These are phyloP conservation scores for Selene dorsalis DNA, from an alignment of 2,797 vertebrate genomes.

Conservation along the genomic window DNA sequence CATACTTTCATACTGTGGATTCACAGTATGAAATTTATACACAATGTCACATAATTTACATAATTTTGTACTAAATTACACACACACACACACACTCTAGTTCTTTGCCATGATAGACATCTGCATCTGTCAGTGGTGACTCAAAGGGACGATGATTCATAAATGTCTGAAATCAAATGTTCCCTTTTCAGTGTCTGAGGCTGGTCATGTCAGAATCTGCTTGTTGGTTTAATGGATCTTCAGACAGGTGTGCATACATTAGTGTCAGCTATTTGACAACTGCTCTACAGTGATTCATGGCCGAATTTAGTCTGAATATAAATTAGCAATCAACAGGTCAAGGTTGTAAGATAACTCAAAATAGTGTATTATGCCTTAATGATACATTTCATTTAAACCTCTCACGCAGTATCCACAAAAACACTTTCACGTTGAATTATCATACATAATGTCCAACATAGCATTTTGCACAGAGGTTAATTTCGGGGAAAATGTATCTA, in stretches of 20 bases:
- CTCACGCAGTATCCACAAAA: not conserved
- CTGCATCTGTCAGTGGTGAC: constrained; percentile 20
- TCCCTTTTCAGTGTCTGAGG: not conserved
- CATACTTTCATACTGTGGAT: no score
- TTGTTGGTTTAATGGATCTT: not conserved
- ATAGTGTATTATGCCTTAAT: not conserved
- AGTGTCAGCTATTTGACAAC: constrained; percentile 22
- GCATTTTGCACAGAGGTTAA: not conserved
- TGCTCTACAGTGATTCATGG: constrained; percentile 7
- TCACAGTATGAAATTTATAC: not conserved
- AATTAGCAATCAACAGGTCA: not conserved
- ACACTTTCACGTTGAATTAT: not conserved
- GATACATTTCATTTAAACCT: not conserved
- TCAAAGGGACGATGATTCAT: constrained; percentile 16
- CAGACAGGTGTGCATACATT: constrained; percentile 26
- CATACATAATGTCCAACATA: not conserved
- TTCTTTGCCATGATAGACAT: not conserved
- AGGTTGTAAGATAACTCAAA: not conserved
- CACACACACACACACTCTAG: not conserved
- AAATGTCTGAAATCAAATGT: constrained; percentile 8
- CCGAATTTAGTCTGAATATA: not conserved
- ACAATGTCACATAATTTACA: no score
- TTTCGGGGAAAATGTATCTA: not conserved
- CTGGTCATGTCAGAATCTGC: not conserved
- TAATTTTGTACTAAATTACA: not conserved